Base-by-base conservation (phyloP, 2,888 invertebrate species). In the Drosophila subsilvestris region DNA sequence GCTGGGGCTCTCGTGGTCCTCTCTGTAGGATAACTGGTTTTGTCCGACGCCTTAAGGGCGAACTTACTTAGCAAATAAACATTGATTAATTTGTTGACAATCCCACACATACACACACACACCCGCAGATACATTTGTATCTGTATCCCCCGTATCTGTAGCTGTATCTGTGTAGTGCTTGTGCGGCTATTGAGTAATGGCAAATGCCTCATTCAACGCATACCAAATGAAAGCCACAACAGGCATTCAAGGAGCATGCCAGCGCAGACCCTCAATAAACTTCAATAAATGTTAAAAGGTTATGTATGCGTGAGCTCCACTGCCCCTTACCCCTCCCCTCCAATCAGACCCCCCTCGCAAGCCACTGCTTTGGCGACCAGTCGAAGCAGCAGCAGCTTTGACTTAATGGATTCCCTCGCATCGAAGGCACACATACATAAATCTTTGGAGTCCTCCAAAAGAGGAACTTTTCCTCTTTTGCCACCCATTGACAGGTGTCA, bases 21-120 rank as follows among this genome's bases (percentile, higher is more conserved):
- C 18, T 56, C 47, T 43, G 10, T 54, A 7, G 81, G 55, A 76
- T 78, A 66, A 71, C 74, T 73, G 72, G 58, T 68, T 65, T 65
- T 45, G 53, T 43, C 17, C 12, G 42, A 22, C 67, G 82, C 73
- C 84, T 78, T 78, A 55, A 78, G 79, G 86, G 82, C 80, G 76
- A 85, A 89, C 88, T 83, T 89, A 88, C 84, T 89, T 89, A 88
- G 86, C 82, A 90, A 90, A 90, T 89, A 89, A 89, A 89, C 89
- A 90, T 87, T 89, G 89, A 90, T 90, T 90, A 90, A 90, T 90
- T 89, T 90, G 89, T 90, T 90, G 89, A 89, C 89, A 90, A 87
- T 86, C 75, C 69, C 59, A 70, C 18, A 49, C 63, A 72, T 49
- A 59, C 55, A 73, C 66, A 53, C 58, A 45, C 62, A 59, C 63